phyloP scores from a whole-genome alignment of 2,113 vertebrate genomes.

The Rana temporaria region DNA sequence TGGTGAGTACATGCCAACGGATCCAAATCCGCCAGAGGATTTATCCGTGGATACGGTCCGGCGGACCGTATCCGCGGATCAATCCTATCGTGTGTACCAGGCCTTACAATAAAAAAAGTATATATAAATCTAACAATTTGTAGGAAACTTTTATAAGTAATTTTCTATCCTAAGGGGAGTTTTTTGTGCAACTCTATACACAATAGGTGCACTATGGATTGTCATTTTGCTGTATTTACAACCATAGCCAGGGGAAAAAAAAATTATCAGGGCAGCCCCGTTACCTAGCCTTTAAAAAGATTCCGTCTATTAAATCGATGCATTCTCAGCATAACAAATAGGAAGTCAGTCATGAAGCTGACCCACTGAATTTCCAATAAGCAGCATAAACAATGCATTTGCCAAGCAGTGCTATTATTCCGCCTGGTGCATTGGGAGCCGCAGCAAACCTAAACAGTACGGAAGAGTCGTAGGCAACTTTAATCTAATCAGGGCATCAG shows the following conservation, averaged over 20 bases:
- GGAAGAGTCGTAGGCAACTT: constrained; percentile 16
- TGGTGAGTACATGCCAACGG: too few relatives aligned
- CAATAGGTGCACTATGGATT: too few relatives aligned
- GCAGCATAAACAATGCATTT: constrained; percentile 29
- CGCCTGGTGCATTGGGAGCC: constrained; percentile 29
- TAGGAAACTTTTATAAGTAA: too few relatives aligned
- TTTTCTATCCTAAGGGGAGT: too few relatives aligned
- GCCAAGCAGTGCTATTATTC: constrained; percentile 21
- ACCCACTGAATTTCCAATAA: constrained; percentile 9
- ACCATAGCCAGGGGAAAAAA: neutral
- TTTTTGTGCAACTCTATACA: too few relatives aligned
- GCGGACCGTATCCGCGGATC: too few relatives aligned
- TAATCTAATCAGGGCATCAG: constrained; percentile 46
- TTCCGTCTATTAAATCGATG: constrained; percentile 16
- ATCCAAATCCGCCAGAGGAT: too few relatives aligned
- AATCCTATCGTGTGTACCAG: too few relatives aligned
- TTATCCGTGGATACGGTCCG: too few relatives aligned
- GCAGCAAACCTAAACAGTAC: neutral
- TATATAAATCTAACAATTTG: too few relatives aligned
- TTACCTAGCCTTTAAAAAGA: neutral
- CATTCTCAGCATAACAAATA: constrained; percentile 30
- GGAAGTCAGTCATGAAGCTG: constrained; percentile 11
- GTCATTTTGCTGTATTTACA: too few relatives aligned
- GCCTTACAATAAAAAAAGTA: too few relatives aligned
- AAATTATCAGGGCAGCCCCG: constrained; percentile 2